A percentile compares a stretch with the other conserved stretches of the same genome.
phyloP scores from a whole-genome alignment of 1,140 invertebrate genomes.

The Rhagoletis pomonella region DNA sequence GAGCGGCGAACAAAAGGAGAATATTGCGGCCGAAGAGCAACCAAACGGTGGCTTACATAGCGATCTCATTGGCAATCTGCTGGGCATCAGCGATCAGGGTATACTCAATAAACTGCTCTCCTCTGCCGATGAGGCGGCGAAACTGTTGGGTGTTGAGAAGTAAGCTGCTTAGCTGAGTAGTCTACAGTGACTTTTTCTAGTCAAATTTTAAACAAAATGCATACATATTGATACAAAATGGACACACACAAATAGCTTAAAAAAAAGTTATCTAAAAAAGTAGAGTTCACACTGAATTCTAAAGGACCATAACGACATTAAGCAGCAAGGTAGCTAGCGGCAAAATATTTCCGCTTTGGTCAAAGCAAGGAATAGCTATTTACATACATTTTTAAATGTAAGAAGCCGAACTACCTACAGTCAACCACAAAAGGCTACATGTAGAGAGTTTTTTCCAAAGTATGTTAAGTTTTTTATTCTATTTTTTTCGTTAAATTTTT shows the following conservation, averaged over 20 bases:
- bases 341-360: background rate
- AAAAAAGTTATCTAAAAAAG: background rate
- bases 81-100: constrained; percentile 90
- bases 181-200: background rate
- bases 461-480: no score
- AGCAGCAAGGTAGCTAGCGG: background rate
- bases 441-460: no score
- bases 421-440: no score
- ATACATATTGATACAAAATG: background rate
- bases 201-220: constrained; percentile 16
- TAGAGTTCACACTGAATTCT: background rate
- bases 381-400: no score
- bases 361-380: no score
- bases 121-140: constrained; percentile 90
- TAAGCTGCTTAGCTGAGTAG: constrained; percentile 65
- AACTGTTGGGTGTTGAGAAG: constrained; percentile 87
- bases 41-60: background rate
- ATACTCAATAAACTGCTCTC: constrained; percentile 91
- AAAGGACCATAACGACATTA: background rate
- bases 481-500: no score
- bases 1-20: constrained; percentile 76
- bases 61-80: constrained; percentile 90
- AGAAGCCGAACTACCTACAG: no score
- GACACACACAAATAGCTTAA: background rate
- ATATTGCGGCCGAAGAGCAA: constrained; percentile 65